Evolutionary conservation across 1,140 invertebrate genomes (phyloP), one percentile per base, ranked within the genome.

Genomic region (Diabrotica undecimpunctata): DNA sequence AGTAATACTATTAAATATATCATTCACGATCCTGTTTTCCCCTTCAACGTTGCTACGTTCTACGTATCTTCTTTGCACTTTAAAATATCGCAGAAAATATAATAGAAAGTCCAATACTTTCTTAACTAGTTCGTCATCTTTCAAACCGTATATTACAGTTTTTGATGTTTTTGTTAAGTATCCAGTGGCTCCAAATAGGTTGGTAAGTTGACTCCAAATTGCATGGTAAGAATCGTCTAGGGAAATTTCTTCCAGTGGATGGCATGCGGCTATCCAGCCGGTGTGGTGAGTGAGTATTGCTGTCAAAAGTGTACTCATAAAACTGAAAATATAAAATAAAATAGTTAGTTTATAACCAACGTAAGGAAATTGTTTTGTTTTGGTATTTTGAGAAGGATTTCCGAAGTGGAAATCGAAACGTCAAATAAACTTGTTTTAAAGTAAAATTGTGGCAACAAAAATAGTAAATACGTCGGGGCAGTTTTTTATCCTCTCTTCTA

Each of bases 251-350:
- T 66, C 39, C 25, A 74, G 61, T 36, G 80, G 76, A 60, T 79
- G 66, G 10, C 93, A 87, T 0, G 91, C 94, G 25, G 89, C 86
- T 56, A 95, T 92, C 94, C 94, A 96, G 3, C 93, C 92, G 13
- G 95, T 83, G 79, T 96, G 94, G 81, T 95, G 86, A 0, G 92
- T 95, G 54, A 96, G 79, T 35, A 96, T 89, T 62, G 92, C 91
- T 6, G 93, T 96, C 25, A 96, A 77, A 59, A 96, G 81, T 11
- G 91, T 94, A 76, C 93, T 95, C 61, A 96, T 84, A 81, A 96
- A 96, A 82, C 94, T 96, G 83, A 62, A 85, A 86, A 62, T 13
- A 12, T 64, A 54, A 56, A 58, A 64, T 53, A n/a, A 10, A 62
- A 36, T 50, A 54, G 62, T 51, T 46, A 11, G 4, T 51, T 11